Base-by-base conservation (phyloP, 2,113 vertebrate genomes). In the Himantopus leucocephalus region DNA sequence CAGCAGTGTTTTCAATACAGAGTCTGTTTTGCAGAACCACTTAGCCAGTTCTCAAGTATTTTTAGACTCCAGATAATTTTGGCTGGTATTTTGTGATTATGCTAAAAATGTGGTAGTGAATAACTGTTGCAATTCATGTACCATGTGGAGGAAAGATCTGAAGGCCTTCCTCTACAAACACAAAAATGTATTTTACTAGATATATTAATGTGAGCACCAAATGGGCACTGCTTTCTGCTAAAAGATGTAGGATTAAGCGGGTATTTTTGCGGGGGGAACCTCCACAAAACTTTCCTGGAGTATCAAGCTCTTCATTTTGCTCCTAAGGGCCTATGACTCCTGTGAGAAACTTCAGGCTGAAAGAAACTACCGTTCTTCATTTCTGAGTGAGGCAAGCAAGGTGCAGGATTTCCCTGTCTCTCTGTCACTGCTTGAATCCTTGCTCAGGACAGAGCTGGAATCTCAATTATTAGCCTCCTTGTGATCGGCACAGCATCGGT, bases 61-160 rank as follows among this genome's bases (percentile, higher is more conserved):
- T 89, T 92, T 95, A 95, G 89, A 77, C 39, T 88, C 56, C 45
- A 37, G 92, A 94, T 85, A 86, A 96, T 94, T 96, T 87, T 86
- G 92, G 55, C 81, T 94, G 85, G 52, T 79, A 83, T 88, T 94
- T 88, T 85, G 78, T 72, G 88, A 96, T 81, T 95, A 50, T 81
- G 80, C 91, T 91, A 93, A 94, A 92, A 95, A 91, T 73, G 93
- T 83, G 37, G 85, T 63, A 63, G 77, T 59, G 94, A 96, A 70
- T 88, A 95, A 92, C 48, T 62, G 63, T 75, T 91, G 78, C 88
- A 82, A 11, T 70, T 90, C 74, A 86, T 55, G 59, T 32, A 74
- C 27, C 56, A 76, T 47, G 67, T 10, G 37, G 55, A 85, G 60
- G 53, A 92, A 94, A 73, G 72, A 93, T 95, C 56, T 56, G 48